These are phyloP conservation scores for Coryphaenoides rupestris DNA, from an alignment of 2,113 vertebrate genomes.

Conservation along the genomic window DNA sequence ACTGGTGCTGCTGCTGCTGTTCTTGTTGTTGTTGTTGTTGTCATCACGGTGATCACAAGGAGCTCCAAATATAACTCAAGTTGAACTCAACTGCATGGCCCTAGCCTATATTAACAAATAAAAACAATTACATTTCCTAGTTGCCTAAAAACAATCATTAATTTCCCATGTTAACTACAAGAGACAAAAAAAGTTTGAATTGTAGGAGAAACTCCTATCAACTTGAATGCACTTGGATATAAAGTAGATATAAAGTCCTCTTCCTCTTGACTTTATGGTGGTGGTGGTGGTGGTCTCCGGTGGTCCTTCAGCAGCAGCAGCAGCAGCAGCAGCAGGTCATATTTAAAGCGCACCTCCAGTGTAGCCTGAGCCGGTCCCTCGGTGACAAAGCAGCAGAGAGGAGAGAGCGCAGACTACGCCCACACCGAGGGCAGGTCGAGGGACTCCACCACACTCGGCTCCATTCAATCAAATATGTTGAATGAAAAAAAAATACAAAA, in stretches of 20 bases:
- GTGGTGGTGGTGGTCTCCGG: not conserved
- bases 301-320: not conserved
- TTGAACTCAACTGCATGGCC: constrained; percentile 60
- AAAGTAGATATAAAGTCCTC: too few relatives aligned
- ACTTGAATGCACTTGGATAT: too few relatives aligned
- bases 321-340: not conserved
- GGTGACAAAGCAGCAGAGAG: constrained; percentile 38
- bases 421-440: constrained; percentile 44
- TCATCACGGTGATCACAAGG: constrained; percentile 50
- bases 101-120: not conserved
- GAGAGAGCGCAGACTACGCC: constrained; percentile 60
- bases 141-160: too few relatives aligned
- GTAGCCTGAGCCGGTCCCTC: constrained; percentile 32
- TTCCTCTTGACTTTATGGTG: not conserved
- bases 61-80: not conserved
- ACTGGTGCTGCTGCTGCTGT: constrained; percentile 88
- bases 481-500: constrained; percentile 25
- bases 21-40: too few relatives aligned
- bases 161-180: too few relatives aligned
- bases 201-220: too few relatives aligned
- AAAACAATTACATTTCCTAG: too few relatives aligned
- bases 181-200: too few relatives aligned
- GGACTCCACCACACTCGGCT: constrained; percentile 43
- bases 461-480: constrained; percentile 42
- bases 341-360: too few relatives aligned